Conservation (phyloP, 2,797 vertebrate species). For the Anableps anableps region DNA sequence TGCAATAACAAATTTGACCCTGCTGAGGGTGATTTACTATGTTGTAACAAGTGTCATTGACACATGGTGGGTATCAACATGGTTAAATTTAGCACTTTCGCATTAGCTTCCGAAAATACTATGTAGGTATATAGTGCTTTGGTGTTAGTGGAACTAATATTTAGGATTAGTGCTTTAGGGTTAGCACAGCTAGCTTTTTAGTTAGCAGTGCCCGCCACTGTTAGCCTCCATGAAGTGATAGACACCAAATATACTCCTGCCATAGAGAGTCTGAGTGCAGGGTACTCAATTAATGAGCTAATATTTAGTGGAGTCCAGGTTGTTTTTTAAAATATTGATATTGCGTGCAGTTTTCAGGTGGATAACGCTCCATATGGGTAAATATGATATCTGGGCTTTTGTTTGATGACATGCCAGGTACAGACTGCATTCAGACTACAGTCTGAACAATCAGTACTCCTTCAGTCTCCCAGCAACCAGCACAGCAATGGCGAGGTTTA, state of each 20-base stretch:
- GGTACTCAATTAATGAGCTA: not conserved
- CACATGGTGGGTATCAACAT: too few relatives aligned
- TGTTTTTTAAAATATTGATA: not conserved
- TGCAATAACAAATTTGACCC: too few relatives aligned
- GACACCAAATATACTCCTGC: not conserved
- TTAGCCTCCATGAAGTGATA: not conserved
- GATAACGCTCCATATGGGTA: not conserved
- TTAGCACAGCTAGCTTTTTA: too few relatives aligned
- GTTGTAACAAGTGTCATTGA: too few relatives aligned
- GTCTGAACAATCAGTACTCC: not conserved
- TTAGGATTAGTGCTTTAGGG: too few relatives aligned
- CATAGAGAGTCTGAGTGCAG: not conserved
- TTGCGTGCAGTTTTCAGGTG: not conserved
- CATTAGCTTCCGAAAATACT: too few relatives aligned
- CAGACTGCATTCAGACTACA: not conserved
- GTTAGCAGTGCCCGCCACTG: too few relatives aligned
- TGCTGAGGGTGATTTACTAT: too few relatives aligned
- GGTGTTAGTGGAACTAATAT: too few relatives aligned
- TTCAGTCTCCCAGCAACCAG: slow-evolving; percentile 1
- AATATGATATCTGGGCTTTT: not conserved
- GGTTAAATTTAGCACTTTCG: too few relatives aligned
- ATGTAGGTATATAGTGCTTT: too few relatives aligned
- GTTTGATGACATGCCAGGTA: not conserved
- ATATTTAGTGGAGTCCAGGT: not conserved
- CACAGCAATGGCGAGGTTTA: not conserved